These are phyloP conservation scores for Drosophila infuscata DNA, from an alignment of 2,888 invertebrate genomes.

Conservation along the genomic window DNA sequence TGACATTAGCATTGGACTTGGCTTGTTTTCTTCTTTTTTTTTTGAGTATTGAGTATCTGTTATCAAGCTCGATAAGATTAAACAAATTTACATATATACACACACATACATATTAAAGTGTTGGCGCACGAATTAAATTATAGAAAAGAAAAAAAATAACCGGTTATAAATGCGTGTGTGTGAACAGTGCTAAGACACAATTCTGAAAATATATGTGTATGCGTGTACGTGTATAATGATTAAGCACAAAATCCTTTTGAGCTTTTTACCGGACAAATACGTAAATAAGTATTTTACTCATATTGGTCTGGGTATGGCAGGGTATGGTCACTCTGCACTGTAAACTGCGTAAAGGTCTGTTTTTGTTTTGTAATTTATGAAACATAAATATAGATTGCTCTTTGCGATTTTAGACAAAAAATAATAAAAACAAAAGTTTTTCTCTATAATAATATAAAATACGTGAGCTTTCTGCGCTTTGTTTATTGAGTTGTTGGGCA, in stretches of 20 bases:
- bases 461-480: not conserved
- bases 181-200: slow-evolving; percentile 18
- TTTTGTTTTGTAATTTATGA: not conserved
- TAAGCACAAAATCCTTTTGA: slow-evolving; percentile 5
- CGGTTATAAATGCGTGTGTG: slow-evolving; percentile 11
- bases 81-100: slow-evolving; percentile 20
- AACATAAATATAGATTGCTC: not conserved
- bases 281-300: not conserved
- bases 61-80: slow-evolving; percentile 53
- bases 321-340: slow-evolving; percentile 25
- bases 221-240: not conserved
- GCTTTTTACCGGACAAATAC: slow-evolving; percentile 24
- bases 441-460: not conserved
- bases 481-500: not conserved
- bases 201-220: not conserved
- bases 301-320: not conserved
- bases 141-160: slow-evolving; percentile 20
- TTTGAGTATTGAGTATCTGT: slow-evolving; percentile 10
- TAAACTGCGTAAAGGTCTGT: not conserved
- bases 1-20: slow-evolving; percentile 32
- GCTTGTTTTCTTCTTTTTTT: not conserved
- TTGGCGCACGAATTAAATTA: slow-evolving; percentile 35
- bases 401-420: not conserved
- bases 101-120: slow-evolving; percentile 2
- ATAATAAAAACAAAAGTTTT: not conserved